A percentile compares a stretch with the other conserved stretches of the same genome.
phyloP scores from a whole-genome alignment of 2,113 vertebrate genomes.

The Monopterus albus region DNA sequence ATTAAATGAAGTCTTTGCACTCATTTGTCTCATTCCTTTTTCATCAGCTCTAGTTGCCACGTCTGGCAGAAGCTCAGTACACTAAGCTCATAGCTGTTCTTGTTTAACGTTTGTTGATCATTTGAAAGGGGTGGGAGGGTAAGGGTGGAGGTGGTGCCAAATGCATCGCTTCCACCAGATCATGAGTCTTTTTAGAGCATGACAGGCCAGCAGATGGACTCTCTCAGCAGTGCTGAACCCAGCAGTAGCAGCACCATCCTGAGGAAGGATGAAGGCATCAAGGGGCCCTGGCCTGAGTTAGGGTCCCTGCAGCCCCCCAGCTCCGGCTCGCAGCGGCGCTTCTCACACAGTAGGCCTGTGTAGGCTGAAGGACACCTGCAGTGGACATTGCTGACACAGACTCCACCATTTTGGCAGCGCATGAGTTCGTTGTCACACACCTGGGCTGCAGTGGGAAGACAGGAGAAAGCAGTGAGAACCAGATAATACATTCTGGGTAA shows the following conservation, averaged over 20 bases:
- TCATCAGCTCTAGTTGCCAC: slow-evolving; percentile 73
- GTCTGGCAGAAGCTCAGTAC: slow-evolving; percentile 67
- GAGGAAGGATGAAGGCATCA: slow-evolving; percentile 22
- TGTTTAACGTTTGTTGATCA: slow-evolving; percentile 63
- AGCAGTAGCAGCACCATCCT: slow-evolving; percentile 71
- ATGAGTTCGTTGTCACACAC: slow-evolving; percentile 96
- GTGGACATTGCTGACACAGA: slow-evolving; percentile 90
- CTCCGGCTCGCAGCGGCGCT: slow-evolving; percentile 86
- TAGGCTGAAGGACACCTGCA: slow-evolving; percentile 89
- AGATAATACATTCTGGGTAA: background rate
- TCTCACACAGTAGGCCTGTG: slow-evolving; percentile 93
- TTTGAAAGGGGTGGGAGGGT: slow-evolving; percentile 41
- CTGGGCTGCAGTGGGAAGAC: slow-evolving; percentile 84
- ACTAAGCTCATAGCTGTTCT: slow-evolving; percentile 74
- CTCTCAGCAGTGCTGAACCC: slow-evolving; percentile 72
- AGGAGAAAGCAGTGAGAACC: slow-evolving; percentile 50
- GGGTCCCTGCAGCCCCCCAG: slow-evolving; percentile 84
- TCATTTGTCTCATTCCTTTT: slow-evolving; percentile 65
- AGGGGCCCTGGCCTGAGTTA: slow-evolving; percentile 68
- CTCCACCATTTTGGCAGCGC: slow-evolving; percentile 96
- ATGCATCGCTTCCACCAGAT: slow-evolving; percentile 46
- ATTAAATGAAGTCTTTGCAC: slow-evolving; percentile 71
- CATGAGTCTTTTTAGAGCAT: slow-evolving; percentile 66
- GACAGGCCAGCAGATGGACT: slow-evolving; percentile 56
- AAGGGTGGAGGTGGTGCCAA: slow-evolving; percentile 32